Percentiles rank a stretch among this genome's conserved stretches.
Conservation (phyloP, 2,113 vertebrate species). For the Chloebia gouldiae region DNA sequence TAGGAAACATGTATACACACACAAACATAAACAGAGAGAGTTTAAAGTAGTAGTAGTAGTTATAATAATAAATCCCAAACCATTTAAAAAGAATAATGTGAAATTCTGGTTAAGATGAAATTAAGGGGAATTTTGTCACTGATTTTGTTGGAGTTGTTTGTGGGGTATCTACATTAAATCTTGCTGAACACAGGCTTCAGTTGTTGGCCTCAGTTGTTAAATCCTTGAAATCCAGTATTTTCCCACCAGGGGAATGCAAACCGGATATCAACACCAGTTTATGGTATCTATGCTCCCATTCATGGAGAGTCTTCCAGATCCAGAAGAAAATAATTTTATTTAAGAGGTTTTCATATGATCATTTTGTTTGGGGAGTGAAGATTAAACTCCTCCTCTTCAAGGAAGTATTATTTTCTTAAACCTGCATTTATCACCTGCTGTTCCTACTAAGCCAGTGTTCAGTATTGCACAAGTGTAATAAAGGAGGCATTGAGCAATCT, state of each 20-base stretch:
- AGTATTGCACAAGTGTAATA: conserved; percentile 33
- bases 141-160: background rate
- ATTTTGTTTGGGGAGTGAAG: background rate
- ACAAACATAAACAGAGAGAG: background rate
- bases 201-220: background rate
- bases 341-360: background rate
- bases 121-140: background rate
- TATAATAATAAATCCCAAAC: background rate
- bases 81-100: background rate
- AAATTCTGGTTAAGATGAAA: background rate
- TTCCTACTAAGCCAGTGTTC: background rate
- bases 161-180: background rate
- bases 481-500: conserved; percentile 37
- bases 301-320: background rate
- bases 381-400: background rate
- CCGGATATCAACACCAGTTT: background rate
- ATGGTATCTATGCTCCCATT: background rate
- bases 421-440: background rate
- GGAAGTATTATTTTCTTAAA: background rate
- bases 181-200: background rate
- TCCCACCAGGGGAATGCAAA: background rate
- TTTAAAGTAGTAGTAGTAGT: background rate
- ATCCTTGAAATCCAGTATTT: background rate
- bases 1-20: background rate
- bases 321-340: background rate